Evolutionary conservation across 2,888 invertebrate species (phyloP).

Genomic region (Zeuzera pyrina): DNA sequence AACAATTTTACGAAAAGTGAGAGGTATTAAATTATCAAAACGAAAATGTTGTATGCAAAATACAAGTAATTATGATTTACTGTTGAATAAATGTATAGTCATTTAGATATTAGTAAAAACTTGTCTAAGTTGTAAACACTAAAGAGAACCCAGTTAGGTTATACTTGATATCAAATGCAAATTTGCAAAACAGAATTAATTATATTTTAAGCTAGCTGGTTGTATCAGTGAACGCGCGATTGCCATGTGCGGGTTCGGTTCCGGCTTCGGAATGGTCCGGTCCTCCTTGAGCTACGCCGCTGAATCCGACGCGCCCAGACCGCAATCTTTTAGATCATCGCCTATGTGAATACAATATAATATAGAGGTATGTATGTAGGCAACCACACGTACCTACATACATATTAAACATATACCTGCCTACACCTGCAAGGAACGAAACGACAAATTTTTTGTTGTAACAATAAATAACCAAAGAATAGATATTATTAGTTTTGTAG

Average conservation of each 20-base stretch:
- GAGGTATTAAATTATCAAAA: too few relatives aligned
- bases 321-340: slow-evolving; percentile 58
- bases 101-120: neutral
- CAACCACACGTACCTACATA: slow-evolving; percentile 7
- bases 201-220: slow-evolving; percentile 1
- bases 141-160: neutral
- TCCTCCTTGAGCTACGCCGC: slow-evolving; percentile 59
- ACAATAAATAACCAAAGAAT: too few relatives aligned
- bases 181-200: slow-evolving; percentile 1
- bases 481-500: too few relatives aligned
- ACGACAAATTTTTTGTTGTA: too few relatives aligned
- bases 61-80: too few relatives aligned
- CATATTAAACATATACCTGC: slow-evolving; percentile 9
- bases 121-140: too few relatives aligned
- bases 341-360: slow-evolving; percentile 19
- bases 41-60: too few relatives aligned
- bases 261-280: slow-evolving; percentile 64
- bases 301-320: slow-evolving; percentile 38
- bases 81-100: neutral
- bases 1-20: too few relatives aligned
- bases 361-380: neutral
- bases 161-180: neutral
- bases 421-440: too few relatives aligned
- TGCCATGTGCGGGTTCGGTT: slow-evolving; percentile 46
- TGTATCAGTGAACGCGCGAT: slow-evolving; percentile 30